Base-by-base conservation (phyloP, 1,140 invertebrate genomes). In the Dendroctonus valens region DNA sequence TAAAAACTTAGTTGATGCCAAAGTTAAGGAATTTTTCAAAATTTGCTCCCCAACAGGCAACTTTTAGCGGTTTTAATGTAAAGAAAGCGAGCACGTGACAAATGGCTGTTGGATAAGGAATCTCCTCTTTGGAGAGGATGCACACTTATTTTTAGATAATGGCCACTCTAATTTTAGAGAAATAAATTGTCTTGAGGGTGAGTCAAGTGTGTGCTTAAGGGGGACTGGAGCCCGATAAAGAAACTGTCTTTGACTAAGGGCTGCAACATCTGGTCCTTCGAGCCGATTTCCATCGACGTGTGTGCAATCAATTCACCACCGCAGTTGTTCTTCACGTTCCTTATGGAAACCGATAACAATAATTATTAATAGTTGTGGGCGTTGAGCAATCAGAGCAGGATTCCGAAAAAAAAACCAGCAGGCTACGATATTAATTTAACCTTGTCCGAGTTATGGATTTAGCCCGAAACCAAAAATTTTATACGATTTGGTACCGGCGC, bases 181-280 rank as follows among this genome's bases (percentile, higher is more conserved):
- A 46, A 53, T 54, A 63, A 53, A 54, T 63, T 63, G 41, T 50
- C 49, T 63, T 54, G 46, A 63, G 60, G 60, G 60, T 63, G 60
- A 39, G 60, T 54, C 60, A 63, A 63, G 60, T 63, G 60, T 63
- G 60, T 63, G 42, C 51, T 54, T 53, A 53, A 63, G 50, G 26
- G 60, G 12, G 51, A 42, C 41, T 15, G 40, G 40, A 12, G 12
- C 39, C 11, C 54, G 60, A 63, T 63, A 63, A 53, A 40, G 40
- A 41, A 7, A 15, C 50, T 51, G 11, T 12, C 15, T 51, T 51
- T 15, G n/a, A n/a, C n/a, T n/a, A 8, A 51, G 26, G 50, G 7
- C 26, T 6, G 42, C 7, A 2, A 51, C 15, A 15, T 46, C 12
- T 12, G 12, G 8, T 12, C 42, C 2, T 46, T 46, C 1, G 8